phyloP scores from a whole-genome alignment of 2,113 vertebrate genomes.

The Eira barbara region DNA sequence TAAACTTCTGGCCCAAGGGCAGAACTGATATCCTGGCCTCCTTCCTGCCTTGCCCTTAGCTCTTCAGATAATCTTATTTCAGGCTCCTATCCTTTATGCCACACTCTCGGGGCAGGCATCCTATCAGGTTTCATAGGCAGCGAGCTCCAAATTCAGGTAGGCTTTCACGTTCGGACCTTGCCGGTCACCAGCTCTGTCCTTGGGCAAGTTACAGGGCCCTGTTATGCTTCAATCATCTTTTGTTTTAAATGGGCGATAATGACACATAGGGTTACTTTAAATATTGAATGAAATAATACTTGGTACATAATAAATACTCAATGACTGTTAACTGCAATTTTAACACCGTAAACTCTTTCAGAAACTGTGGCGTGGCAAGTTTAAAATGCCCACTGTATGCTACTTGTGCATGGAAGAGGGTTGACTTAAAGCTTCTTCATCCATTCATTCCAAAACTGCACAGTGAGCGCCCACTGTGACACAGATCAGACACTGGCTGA shows the following conservation, averaged over 20 bases:
- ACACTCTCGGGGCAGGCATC: neutral
- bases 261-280: neutral
- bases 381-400: neutral
- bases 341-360: neutral
- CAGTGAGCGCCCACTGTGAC: neutral
- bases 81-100: neutral
- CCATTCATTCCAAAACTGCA: neutral
- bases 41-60: neutral
- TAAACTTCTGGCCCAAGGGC: neutral
- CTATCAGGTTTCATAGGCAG: no score
- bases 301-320: neutral
- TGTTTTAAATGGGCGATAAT: neutral
- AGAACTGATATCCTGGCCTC: neutral
- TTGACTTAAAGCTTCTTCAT: neutral
- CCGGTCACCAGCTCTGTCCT: neutral
- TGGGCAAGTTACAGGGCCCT: neutral
- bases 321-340: neutral
- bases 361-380: neutral
- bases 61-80: neutral
- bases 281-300: neutral
- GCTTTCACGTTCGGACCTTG: fast-evolving
- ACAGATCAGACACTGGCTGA: neutral
- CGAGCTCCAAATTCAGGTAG: neutral
- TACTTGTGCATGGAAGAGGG: neutral
- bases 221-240: neutral